phyloP scores from a whole-genome alignment of 2,888 invertebrate genomes.

The Aphidius colemani region DNA sequence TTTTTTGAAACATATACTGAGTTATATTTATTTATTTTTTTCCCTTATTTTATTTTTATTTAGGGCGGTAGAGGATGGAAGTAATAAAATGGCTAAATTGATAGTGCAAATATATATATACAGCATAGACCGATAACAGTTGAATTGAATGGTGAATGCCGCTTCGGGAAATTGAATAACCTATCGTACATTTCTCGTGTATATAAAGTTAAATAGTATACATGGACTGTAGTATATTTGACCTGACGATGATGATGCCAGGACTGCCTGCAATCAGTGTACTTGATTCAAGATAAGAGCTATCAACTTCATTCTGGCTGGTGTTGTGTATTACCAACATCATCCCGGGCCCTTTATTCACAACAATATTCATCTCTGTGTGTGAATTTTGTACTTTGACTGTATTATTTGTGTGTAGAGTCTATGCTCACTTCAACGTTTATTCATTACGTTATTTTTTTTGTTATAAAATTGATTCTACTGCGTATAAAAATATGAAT shows the following conservation, averaged over 20 bases:
- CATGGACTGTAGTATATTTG: constrained; percentile 50
- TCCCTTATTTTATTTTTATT: too few species aligned
- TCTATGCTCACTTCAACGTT: too few species aligned
- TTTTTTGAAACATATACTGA: too few species aligned
- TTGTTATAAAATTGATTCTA: too few species aligned
- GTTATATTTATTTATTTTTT: too few species aligned
- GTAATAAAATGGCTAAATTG: constrained; percentile 26
- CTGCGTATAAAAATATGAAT: too few species aligned
- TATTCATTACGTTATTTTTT: too few species aligned
- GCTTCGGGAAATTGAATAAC: constrained; percentile 58
- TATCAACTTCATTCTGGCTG: constrained; percentile 40
- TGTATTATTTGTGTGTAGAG: too few species aligned
- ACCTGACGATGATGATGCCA: constrained; percentile 41
- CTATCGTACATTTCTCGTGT: constrained; percentile 43
- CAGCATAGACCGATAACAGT: constrained; percentile 47
- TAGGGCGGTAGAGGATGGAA: too few species aligned
- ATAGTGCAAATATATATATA: constrained; percentile 40
- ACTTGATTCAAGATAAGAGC: constrained; percentile 55
- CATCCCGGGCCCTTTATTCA: neutral
- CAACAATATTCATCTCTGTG: too few species aligned
- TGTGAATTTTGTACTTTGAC: too few species aligned
- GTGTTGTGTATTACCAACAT: neutral
- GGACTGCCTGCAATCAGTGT: constrained; percentile 52
- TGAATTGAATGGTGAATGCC: constrained; percentile 55
- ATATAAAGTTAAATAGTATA: constrained; percentile 28